Conservation (phyloP, 2,888 invertebrate species). For the Plutella xylostella region DNA sequence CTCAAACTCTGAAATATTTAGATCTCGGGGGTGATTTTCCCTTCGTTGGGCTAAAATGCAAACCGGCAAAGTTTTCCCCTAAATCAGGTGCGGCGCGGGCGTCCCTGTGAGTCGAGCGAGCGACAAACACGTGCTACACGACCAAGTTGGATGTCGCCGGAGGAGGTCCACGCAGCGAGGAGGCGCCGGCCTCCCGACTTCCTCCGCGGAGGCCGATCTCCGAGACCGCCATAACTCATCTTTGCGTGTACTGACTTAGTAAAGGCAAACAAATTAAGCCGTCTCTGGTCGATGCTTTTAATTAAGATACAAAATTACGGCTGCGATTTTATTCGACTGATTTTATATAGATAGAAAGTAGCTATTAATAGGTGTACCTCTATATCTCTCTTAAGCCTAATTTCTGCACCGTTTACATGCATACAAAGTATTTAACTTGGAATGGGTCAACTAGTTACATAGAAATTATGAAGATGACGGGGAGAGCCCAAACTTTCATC, state of each 20-base stretch:
- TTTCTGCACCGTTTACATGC: too few species aligned
- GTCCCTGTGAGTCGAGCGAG: slow-evolving; percentile 26
- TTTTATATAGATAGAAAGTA: too few species aligned
- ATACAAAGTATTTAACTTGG: too few species aligned
- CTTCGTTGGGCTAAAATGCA: slow-evolving; percentile 53
- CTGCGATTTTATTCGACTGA: too few species aligned
- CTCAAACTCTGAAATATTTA: slow-evolving; percentile 58
- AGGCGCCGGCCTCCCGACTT: slow-evolving; percentile 29
- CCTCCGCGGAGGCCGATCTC: slow-evolving; percentile 16
- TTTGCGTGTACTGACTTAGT: too few species aligned
- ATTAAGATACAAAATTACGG: too few species aligned
- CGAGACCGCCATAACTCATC: slow-evolving; percentile 2
- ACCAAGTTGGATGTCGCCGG: slow-evolving; percentile 49
- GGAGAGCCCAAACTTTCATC: slow-evolving; percentile 12
- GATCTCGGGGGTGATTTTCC: slow-evolving; percentile 58
- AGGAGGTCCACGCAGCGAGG: slow-evolving; percentile 27
- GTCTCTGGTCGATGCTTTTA: too few species aligned
- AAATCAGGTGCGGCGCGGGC: slow-evolving; percentile 47
- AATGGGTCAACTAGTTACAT: too few species aligned
- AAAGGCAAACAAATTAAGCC: too few species aligned
- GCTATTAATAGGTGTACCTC: too few species aligned
- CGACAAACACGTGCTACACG: slow-evolving; percentile 37
- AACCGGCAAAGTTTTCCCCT: slow-evolving; percentile 60
- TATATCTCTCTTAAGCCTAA: too few species aligned
- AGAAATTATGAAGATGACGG: too few species aligned